Percentiles rank a stretch among this genome's conserved stretches.
phyloP scores from a whole-genome alignment of 2,888 invertebrate genomes.

The Parascotia fuliginaria region DNA sequence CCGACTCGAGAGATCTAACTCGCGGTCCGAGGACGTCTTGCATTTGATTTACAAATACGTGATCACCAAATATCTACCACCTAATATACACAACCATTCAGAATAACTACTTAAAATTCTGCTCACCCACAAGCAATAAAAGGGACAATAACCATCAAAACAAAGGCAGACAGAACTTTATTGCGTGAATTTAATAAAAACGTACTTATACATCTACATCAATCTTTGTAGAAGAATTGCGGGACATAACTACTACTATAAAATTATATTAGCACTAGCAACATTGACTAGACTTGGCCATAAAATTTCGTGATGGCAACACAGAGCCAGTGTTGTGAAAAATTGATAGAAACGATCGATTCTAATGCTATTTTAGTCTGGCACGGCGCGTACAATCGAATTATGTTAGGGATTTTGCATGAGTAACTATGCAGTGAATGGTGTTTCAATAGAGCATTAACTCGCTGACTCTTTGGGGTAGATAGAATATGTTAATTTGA shows the following conservation, averaged over 20 bases:
- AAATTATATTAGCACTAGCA: constrained; percentile 47
- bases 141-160: constrained; percentile 8
- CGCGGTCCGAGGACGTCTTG: too few relatives aligned
- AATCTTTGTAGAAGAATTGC: constrained; percentile 35
- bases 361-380: constrained; percentile 49
- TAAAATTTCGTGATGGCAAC: constrained; percentile 53
- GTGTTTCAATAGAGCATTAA: too few relatives aligned
- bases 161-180: constrained; percentile 8
- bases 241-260: constrained; percentile 33
- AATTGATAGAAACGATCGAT: constrained; percentile 60
- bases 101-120: constrained; percentile 1
- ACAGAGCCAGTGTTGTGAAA: constrained; percentile 65
- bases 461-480: too few relatives aligned
- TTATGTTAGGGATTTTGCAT: constrained; percentile 36
- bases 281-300: constrained; percentile 34
- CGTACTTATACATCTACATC: constrained; percentile 29
- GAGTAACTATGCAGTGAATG: constrained; percentile 21
- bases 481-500: too few relatives aligned
- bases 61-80: too few relatives aligned
- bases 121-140: background rate
- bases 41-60: too few relatives aligned
- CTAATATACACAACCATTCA: background rate
- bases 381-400: constrained; percentile 37
- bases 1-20: too few relatives aligned
- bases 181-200: constrained; percentile 35